Base-by-base conservation (phyloP, 1,140 invertebrate genomes). In the Drosophila fuyamai region DNA sequence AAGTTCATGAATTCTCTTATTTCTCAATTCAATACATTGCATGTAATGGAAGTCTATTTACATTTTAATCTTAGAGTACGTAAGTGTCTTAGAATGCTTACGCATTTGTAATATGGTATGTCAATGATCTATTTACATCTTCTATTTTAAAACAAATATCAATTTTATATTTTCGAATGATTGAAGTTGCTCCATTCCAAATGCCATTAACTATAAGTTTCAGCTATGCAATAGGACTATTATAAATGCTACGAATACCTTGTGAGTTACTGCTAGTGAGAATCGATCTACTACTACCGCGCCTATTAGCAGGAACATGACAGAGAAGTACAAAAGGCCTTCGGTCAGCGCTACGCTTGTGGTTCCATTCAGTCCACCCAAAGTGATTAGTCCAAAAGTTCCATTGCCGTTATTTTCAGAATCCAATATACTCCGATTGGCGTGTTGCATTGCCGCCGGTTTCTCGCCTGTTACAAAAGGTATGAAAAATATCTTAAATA, bases 381-480 rank as follows among this genome's bases (percentile, higher is more conserved):
- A 66, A 44, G 57, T 74, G 36, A 63, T 89, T 12, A 84, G 43
- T 27, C 84, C 74, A 9, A 84, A 54, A 5, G 76, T 88, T 18
- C 60, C 88, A 38, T 76, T 92, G 9, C 73, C 78, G 53, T 58
- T 85, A 35, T 48, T 79, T 38, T 91, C 90, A 32, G 61, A 60
- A 53, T 91, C 91, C 23, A 86, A 41, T 67, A 91, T 91, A 51
- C 92, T 93, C 2, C 93, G 90, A 83, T 95, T 95, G 46, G 94
- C 94, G 74, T 95, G 94, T 83, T 95, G 94, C 94, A 95, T 95
- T 0, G 94, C 94, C 10, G 94, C 94, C 59, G 94, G 94, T 40
- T 94, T 95, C 84, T 95, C 94, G 92, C 94, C 94, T 95, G 90
- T 40, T 82, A 5, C 2, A 59, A 8, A 1, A 9, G 6, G 6